phyloP scores from a whole-genome alignment of 2,797 vertebrate genomes.

The Heliangelus exortis region DNA sequence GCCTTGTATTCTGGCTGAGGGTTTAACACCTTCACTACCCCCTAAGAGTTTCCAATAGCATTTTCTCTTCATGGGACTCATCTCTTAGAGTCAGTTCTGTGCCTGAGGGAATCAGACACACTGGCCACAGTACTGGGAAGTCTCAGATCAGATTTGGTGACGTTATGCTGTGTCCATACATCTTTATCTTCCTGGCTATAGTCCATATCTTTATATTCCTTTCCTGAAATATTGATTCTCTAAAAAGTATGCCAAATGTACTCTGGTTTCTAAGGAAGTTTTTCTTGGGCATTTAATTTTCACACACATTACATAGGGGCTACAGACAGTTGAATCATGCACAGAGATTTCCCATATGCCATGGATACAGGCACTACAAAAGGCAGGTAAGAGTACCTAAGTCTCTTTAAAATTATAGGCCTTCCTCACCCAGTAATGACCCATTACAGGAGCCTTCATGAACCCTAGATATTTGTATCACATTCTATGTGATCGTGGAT shows the following conservation, averaged over 20 bases:
- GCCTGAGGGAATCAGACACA: background rate
- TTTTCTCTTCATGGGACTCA: background rate
- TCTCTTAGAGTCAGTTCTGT: background rate
- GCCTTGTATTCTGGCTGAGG: background rate
- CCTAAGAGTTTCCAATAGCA: background rate
- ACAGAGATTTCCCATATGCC: background rate
- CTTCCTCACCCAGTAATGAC: background rate
- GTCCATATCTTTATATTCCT: background rate
- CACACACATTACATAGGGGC: background rate
- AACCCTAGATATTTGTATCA: background rate
- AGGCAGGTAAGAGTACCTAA: background rate
- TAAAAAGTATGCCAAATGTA: background rate
- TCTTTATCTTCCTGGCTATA: background rate
- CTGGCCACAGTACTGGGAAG: background rate
- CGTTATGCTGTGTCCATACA: background rate
- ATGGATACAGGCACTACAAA: background rate
- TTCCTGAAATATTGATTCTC: background rate
- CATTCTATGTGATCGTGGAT: background rate
- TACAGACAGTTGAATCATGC: background rate
- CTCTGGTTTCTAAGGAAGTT: background rate
- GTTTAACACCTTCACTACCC: slow-evolving; percentile 28
- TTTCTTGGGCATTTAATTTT: background rate
- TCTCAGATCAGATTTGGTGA: background rate
- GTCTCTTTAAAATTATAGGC: background rate
- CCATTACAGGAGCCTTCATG: background rate